Base-by-base conservation (phyloP, 2,113 vertebrate genomes). In the Oreochromis niloticus region DNA sequence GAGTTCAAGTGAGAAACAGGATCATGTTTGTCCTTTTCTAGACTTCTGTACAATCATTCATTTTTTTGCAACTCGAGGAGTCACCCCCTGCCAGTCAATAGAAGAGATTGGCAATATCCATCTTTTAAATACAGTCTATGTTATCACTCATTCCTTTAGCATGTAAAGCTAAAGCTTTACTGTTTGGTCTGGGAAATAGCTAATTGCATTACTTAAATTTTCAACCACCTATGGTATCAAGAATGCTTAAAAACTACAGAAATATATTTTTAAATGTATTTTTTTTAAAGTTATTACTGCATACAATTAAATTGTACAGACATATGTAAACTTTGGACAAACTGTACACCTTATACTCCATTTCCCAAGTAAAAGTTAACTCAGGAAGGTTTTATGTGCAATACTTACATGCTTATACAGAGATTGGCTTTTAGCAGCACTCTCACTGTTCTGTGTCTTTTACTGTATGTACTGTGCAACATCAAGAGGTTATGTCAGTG, bases 211-310 rank as follows among this genome's bases (percentile, higher is more conserved):
- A 46, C 68, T 48, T 46, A 46, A 16, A 48, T 73, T 27, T 73
- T 10, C 22, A 46, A 0, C 14, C 0, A 73, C 14, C 14, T 46
- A 43, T 43, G n/a, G 0, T 9, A 0, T 24, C 39, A 73, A 43
- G 7, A 43, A 71, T 71, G 66, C 3, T 1, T 46, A 73, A 48
- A 73, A 73, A 73, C 41, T 27, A 46, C 6, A 46, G 6, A 48
- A 46, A 16, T 73, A 27, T 48, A 17, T 73, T 48, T 73, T 73
- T 73, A 4, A 10, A 43, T 39, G 11, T 39, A 66, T 66, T 66
- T 66, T 66, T 57, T 66, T 6, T 2, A 1, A 63, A 66, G 32
- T 46, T 73, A 27, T 43, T 48, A 30, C 39, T 27, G 2, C 14
- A 27, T 73, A 48, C 68, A 46, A 41, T 73, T 73, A 4, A 46